Evolutionary conservation across 2,113 vertebrate genomes (phyloP), one percentile per base, ranked within the genome.

Genomic region (Anarrhichthys ocellatus): DNA sequence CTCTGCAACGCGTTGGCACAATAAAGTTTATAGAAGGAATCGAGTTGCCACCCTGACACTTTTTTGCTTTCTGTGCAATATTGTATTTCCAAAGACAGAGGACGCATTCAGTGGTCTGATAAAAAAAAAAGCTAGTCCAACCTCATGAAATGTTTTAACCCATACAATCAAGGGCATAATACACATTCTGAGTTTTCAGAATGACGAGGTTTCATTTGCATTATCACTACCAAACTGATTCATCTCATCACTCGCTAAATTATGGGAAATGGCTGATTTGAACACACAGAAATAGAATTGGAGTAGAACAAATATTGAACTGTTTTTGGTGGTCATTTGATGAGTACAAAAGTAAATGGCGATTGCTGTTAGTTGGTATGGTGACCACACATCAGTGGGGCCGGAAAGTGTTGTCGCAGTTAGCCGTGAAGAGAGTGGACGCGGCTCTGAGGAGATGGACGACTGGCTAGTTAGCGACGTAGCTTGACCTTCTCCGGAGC

Each of bases 21-120:
- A 70, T 76, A 62, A 82, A 76, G 48, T 72, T 80, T 68, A 80
- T 48, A 32, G 67, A 83, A 20, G 66, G 67, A 82, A 74, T 81
- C 56, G 29, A 75, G 54, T 32, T 67, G 34, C 64, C 3, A 17
- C 22, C 22, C 1, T 72, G 18, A 20, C 29, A 40, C 27, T n/a
- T 20, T 63, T 42, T 58, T n/a, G 11, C 42, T 67, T 22, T 59
- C 56, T 22, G 34, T 24, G 32, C 44, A 29, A n/a, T 32, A 6
- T 63, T 22, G 1, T 69, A 18, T 74, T 81, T 78, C 34, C 18
- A 65, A 61, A 8, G 38, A 72, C 27, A 6, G 18, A 46, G 22
- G 69, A 65, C 1, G 64, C 14, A 11, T 46, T 44, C 48, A 36
- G 24, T 11, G 29, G 13, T 66, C 59, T 61, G 24, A 58, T 17